A percentile compares a stretch with the other conserved stretches of the same genome.
Conservation (phyloP, 2,888 invertebrate genomes). For the Listrodromus nycthemerus region DNA sequence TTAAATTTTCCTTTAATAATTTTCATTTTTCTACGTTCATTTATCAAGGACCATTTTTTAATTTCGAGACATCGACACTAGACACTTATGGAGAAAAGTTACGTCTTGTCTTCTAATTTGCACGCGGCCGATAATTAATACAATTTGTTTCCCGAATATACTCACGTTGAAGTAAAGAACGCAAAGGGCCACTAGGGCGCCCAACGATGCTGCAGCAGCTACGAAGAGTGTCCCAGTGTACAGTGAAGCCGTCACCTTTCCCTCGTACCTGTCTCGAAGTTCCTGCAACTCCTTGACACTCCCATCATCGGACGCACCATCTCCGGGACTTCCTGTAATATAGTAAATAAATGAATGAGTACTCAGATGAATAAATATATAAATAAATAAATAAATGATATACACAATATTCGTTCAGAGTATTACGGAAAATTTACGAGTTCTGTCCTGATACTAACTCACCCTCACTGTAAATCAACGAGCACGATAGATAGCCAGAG, state of each 20-base stretch:
- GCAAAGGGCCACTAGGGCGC: slow-evolving; percentile 88
- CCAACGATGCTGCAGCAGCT: slow-evolving; percentile 87
- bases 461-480: too few species aligned
- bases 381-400: too few species aligned
- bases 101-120: neutral
- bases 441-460: too few species aligned
- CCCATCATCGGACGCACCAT: slow-evolving; percentile 70
- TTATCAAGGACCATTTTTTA: neutral
- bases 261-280: slow-evolving; percentile 82
- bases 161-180: slow-evolving; percentile 87
- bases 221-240: slow-evolving; percentile 91
- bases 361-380: too few species aligned
- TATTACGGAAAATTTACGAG: too few species aligned
- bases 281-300: slow-evolving; percentile 80
- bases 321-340: slow-evolving; percentile 73
- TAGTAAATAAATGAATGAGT: neutral
- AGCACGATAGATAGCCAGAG: too few species aligned
- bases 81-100: neutral
- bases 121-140: neutral
- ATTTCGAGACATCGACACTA: neutral
- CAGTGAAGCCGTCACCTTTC: slow-evolving; percentile 89
- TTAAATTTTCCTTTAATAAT: neutral
- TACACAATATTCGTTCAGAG: too few species aligned
- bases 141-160: slow-evolving; percentile 64
- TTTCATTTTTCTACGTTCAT: neutral